A percentile compares a stretch with the other conserved stretches of the same genome.
Conservation (phyloP, 2,797 vertebrate genomes). For the Clamator glandarius region DNA sequence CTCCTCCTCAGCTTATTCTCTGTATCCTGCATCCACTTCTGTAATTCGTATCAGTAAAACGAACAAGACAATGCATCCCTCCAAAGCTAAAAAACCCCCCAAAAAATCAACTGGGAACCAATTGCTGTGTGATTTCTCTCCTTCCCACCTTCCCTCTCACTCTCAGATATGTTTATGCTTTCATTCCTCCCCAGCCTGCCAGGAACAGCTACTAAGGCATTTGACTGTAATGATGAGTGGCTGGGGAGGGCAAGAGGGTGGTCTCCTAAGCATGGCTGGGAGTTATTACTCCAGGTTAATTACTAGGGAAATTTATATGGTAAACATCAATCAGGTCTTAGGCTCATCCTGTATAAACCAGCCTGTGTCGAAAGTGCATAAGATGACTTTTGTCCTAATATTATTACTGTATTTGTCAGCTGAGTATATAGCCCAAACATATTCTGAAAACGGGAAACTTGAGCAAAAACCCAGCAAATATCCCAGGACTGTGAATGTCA, state of each 20-base stretch:
- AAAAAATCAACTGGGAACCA: background rate
- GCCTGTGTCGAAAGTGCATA: background rate
- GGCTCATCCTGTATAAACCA: slow-evolving; percentile 18
- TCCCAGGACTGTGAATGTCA: background rate
- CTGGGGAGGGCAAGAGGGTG: slow-evolving; percentile 18
- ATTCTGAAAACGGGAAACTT: background rate
- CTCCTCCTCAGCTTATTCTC: background rate
- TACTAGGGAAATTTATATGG: slow-evolving; percentile 13
- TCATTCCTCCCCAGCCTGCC: background rate
- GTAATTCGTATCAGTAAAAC: background rate
- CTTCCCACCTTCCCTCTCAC: background rate
- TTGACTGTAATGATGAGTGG: slow-evolving; percentile 48
- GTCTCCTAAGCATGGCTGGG: slow-evolving; percentile 9
- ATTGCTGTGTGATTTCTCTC: background rate
- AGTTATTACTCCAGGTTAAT: slow-evolving; percentile 51
- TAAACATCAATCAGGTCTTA: slow-evolving; percentile 36
- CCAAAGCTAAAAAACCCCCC: background rate
- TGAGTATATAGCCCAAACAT: background rate
- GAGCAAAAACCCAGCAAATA: background rate
- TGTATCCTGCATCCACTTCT: background rate
- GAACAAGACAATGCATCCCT: background rate
- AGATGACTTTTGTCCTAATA: slow-evolving; percentile 16
- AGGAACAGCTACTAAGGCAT: background rate
- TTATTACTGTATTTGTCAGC: background rate
- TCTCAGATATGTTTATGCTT: background rate